Evolutionary conservation across 2,797 vertebrate genomes (phyloP).

Genomic region (Carcharodon carcharias): DNA sequence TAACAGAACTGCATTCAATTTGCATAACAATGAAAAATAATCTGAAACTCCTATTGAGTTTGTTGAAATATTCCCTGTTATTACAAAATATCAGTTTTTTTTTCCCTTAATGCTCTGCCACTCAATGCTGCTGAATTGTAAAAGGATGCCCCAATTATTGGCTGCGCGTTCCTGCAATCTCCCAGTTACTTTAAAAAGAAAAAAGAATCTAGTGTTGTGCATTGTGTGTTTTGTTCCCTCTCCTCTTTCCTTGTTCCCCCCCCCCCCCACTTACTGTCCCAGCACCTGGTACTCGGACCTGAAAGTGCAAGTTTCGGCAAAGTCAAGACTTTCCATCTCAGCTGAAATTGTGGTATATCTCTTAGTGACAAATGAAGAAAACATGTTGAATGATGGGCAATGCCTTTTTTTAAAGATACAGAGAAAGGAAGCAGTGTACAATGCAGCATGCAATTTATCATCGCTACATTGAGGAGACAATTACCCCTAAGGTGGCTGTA

Average conservation of each 20-base stretch:
- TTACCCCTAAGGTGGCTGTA: neutral
- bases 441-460: neutral
- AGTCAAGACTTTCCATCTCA: neutral
- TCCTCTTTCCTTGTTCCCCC: neutral
- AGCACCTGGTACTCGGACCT: neutral
- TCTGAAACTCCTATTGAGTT: conserved; percentile 21
- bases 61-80: neutral
- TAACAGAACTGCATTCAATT: neutral
- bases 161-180: neutral
- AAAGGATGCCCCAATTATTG: neutral
- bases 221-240: neutral
- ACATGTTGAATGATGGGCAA: neutral
- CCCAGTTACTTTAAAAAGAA: neutral
- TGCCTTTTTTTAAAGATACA: neutral
- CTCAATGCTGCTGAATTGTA: neutral
- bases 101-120: neutral
- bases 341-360: neutral
- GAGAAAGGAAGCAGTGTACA: neutral
- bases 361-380: neutral
- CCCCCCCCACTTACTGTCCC: neutral
- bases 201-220: neutral
- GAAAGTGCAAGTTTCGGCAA: too few species aligned
- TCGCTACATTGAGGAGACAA: neutral
- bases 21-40: conserved; percentile 10
- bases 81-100: neutral